Evolutionary conservation across 2,113 vertebrate genomes (phyloP).

Genomic region (Panthera leo): DNA sequence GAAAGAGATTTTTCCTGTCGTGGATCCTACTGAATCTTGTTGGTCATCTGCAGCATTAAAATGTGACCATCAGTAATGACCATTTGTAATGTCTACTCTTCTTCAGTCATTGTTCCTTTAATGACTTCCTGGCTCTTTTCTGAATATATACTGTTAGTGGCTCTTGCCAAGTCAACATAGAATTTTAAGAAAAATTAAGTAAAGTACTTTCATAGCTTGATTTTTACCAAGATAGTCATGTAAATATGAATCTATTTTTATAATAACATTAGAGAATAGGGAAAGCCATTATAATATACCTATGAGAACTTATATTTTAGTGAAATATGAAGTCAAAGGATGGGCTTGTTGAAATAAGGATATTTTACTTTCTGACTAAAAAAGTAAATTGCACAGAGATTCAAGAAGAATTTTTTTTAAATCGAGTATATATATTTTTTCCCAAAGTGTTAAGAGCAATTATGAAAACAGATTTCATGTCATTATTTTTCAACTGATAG

Average conservation of each 20-base stretch:
- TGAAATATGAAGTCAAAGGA: not conserved
- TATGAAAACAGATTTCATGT: not conserved
- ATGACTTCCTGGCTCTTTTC: not conserved
- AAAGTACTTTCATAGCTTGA: not conserved
- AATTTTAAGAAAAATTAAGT: not conserved
- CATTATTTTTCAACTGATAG: not conserved
- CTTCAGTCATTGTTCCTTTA: not conserved
- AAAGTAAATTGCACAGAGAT: not conserved
- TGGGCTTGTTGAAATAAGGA: not conserved
- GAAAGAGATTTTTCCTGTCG: slow-evolving; percentile 27
- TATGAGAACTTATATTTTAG: not conserved
- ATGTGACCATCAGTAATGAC: not conserved
- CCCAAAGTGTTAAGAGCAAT: slow-evolving; percentile 9
- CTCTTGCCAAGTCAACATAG: not conserved
- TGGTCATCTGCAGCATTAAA: not conserved
- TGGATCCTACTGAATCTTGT: not conserved
- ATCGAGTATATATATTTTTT: not conserved
- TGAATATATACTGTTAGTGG: not conserved
- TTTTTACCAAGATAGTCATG: not conserved
- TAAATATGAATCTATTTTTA: slow-evolving; percentile 33
- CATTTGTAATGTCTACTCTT: not conserved
- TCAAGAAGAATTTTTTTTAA: not conserved
- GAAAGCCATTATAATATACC: not conserved
- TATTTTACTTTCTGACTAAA: slow-evolving; percentile 34
- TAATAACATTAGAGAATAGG: not conserved